A percentile compares a stretch with the other conserved stretches of the same genome.
Conservation (phyloP, 2,113 vertebrate genomes). For the Naja naja region DNA sequence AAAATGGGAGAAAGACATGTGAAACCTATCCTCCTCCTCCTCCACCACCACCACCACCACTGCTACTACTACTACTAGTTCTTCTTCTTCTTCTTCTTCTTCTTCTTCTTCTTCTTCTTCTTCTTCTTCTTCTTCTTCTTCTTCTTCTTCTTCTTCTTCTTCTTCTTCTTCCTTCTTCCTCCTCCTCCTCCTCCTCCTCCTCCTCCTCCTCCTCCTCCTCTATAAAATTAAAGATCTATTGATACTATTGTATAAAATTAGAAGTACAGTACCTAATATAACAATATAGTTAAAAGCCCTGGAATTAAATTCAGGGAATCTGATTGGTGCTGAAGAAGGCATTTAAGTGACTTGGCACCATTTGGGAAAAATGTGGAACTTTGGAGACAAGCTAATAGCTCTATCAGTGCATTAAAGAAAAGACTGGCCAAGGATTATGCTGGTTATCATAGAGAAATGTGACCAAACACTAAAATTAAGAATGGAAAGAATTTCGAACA, state of each 20-base stretch:
- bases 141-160: too few species aligned
- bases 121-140: too few species aligned
- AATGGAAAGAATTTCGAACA: slow-evolving; percentile 49
- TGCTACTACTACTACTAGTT: too few species aligned
- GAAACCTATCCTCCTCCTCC: not conserved
- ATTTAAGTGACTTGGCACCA: not conserved
- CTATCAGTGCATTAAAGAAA: slow-evolving; percentile 59
- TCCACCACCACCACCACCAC: too few species aligned
- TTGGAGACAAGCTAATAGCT: slow-evolving; percentile 50
- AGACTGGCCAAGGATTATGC: slow-evolving; percentile 56
- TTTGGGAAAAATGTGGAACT: slow-evolving; percentile 36
- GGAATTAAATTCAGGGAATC: not conserved
- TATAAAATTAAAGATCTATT: not conserved
- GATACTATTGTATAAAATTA: not conserved
- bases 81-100: too few species aligned
- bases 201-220: not conserved
- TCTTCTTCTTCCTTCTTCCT: too few species aligned
- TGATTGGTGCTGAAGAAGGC: not conserved
- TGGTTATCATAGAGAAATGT: slow-evolving; percentile 54
- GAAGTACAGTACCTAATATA: not conserved
- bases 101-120: too few species aligned
- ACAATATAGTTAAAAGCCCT: not conserved
- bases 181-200: not conserved
- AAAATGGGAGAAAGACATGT: not conserved
- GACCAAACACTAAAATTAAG: slow-evolving; percentile 56